Percentiles rank a stretch among this genome's conserved stretches.
Evolutionary conservation across 2,888 invertebrate genomes (phyloP).

Genomic region (Fragum whitleyi): DNA sequence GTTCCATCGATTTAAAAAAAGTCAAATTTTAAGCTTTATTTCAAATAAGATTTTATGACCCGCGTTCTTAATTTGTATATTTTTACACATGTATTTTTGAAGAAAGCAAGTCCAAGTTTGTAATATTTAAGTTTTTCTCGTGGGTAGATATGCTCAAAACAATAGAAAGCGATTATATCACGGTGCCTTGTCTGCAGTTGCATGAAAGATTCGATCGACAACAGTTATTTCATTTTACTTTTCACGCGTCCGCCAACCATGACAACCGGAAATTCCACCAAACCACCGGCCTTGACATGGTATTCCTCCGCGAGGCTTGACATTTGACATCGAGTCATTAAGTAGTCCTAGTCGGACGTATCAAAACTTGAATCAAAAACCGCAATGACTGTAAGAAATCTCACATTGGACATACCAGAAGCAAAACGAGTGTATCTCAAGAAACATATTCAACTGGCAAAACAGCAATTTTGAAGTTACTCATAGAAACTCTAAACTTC

Average conservation of each 20-base stretch:
- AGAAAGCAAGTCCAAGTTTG: too few species aligned
- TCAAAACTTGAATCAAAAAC: constrained; percentile 17
- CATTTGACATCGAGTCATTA: constrained; percentile 33
- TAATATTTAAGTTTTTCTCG: constrained; percentile 2
- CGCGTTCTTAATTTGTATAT: too few species aligned
- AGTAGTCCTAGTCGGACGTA: constrained; percentile 12
- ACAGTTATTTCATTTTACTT: background rate
- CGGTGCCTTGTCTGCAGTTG: background rate
- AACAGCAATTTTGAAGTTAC: background rate
- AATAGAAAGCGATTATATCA: background rate
- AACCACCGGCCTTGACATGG: constrained; percentile 28
- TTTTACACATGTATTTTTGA: too few species aligned
- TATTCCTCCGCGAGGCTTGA: constrained; percentile 21
- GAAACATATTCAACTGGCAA: background rate
- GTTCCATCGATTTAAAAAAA: too few species aligned
- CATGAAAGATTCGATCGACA: background rate
- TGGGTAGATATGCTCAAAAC: background rate
- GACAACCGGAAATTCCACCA: constrained; percentile 33
- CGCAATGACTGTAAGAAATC: constrained; percentile 25
- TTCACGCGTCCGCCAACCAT: constrained; percentile 24
- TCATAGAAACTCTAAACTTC: background rate
- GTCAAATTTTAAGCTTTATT: too few species aligned
- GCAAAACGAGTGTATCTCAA: background rate
- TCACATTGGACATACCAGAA: background rate
- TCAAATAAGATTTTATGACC: too few species aligned